These are phyloP conservation scores for Rhopalosiphum maidis DNA, from an alignment of 1,140 invertebrate genomes.

Conservation along the genomic window DNA sequence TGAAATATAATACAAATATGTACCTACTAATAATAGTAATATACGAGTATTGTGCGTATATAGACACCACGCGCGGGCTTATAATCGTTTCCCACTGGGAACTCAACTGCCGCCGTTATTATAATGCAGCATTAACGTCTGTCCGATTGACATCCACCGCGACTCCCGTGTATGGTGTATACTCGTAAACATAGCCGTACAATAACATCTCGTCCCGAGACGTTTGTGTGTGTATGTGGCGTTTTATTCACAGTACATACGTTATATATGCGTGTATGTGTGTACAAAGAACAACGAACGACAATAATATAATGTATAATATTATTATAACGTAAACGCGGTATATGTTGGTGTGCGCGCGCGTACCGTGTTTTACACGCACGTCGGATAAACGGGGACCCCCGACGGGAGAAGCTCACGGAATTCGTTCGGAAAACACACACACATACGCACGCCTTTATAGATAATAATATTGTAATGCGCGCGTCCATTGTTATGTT, in stretches of 20 bases:
- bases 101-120: constrained; percentile 20
- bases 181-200: neutral
- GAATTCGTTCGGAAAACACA: constrained; percentile 18
- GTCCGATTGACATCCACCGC: constrained; percentile 48
- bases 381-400: constrained; percentile 38
- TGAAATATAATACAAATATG: constrained; percentile 13
- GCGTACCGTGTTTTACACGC: constrained; percentile 10
- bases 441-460: neutral
- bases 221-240: neutral
- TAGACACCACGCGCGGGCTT: neutral
- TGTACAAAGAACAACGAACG: neutral
- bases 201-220: neutral
- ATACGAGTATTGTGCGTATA: neutral
- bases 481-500: constrained; percentile 28
- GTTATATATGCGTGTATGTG: neutral
- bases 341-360: neutral
- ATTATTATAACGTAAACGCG: neutral
- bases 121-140: constrained; percentile 53
- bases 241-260: neutral
- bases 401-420: constrained; percentile 32
- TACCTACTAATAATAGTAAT: neutral
- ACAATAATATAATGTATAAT: neutral
- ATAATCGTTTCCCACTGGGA: constrained; percentile 42
- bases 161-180: neutral
- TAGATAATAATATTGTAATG: neutral